A percentile compares a stretch with the other conserved stretches of the same genome.
Evolutionary conservation across 1,140 invertebrate species (phyloP).

Genomic region (Meloidogyne exigua): DNA sequence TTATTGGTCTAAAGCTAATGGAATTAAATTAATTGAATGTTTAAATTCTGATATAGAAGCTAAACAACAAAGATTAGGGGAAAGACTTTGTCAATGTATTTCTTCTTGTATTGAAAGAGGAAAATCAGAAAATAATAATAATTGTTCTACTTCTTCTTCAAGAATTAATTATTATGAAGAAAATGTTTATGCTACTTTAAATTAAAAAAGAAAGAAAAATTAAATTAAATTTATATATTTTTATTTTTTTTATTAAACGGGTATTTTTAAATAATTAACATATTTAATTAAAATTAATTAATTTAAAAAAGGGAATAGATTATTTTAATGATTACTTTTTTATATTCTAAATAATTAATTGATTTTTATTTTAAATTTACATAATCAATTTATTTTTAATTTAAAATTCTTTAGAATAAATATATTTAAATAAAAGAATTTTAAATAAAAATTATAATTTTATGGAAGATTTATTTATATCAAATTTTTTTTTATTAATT

Average conservation of each 20-base stretch:
- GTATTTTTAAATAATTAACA: neutral
- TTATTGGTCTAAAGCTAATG: conserved; percentile 56
- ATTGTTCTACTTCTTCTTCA: neutral
- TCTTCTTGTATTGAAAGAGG: conserved; percentile 37
- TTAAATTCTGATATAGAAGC: conserved; percentile 43
- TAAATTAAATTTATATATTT: no score
- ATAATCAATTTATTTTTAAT: no score
- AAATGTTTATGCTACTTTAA: conserved; percentile 51
- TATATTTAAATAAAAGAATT: neutral
- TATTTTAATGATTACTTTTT: no score
- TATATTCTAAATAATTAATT: no score
- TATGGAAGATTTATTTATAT: no score
- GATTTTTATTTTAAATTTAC: neutral
- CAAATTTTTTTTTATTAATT: no score
- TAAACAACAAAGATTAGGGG: conserved; percentile 45
- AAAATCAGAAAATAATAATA: neutral
- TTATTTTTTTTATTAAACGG: neutral
- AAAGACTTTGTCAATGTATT: conserved; percentile 45
- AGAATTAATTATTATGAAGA: conserved; percentile 20
- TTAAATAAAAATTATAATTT: no score
- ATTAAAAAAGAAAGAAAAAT: neutral
- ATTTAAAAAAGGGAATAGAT: no score
- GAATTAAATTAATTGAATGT: conserved; percentile 45
- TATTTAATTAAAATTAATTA: no score
- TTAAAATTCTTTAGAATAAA: neutral